Evolutionary conservation across 2,113 vertebrate genomes (phyloP).

Genomic region (Bubo scandiacus): DNA sequence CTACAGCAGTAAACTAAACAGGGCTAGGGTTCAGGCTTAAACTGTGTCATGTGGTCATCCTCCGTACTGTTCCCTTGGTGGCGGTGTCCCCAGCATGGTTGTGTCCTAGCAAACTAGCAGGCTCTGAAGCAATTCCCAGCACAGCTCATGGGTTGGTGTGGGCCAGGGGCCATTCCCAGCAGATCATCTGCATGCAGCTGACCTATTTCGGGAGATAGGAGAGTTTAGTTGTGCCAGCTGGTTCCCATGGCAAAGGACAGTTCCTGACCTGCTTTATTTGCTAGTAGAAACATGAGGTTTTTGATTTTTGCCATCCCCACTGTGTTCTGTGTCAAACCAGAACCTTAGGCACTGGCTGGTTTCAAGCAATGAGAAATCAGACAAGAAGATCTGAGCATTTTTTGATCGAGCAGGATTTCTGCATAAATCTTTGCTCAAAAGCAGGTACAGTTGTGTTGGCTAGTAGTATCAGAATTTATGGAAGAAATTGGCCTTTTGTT

Average conservation of each 20-base stretch:
- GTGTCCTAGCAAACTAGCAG: background rate
- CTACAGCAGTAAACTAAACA: background rate
- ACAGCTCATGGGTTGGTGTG: background rate
- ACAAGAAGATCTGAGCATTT: background rate
- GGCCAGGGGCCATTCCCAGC: background rate
- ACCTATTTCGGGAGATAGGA: background rate
- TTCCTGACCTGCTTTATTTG: constrained; percentile 24
- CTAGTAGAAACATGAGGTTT: background rate
- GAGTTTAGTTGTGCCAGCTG: background rate
- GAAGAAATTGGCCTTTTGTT: background rate
- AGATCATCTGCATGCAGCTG: background rate
- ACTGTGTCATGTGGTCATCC: background rate
- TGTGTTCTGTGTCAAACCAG: background rate
- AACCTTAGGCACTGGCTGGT: background rate
- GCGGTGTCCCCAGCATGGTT: background rate
- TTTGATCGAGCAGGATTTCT: background rate
- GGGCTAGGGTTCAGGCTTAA: background rate
- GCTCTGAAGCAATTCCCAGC: background rate
- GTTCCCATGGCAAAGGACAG: background rate
- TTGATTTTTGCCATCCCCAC: background rate
- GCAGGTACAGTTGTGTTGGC: background rate
- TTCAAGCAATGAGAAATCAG: background rate
- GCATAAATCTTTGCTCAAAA: background rate
- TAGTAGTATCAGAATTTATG: background rate
- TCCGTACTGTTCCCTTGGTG: background rate